Base-by-base conservation (phyloP, 35 echinoderm and acorn worm genomes). In the Patiria miniata region DNA sequence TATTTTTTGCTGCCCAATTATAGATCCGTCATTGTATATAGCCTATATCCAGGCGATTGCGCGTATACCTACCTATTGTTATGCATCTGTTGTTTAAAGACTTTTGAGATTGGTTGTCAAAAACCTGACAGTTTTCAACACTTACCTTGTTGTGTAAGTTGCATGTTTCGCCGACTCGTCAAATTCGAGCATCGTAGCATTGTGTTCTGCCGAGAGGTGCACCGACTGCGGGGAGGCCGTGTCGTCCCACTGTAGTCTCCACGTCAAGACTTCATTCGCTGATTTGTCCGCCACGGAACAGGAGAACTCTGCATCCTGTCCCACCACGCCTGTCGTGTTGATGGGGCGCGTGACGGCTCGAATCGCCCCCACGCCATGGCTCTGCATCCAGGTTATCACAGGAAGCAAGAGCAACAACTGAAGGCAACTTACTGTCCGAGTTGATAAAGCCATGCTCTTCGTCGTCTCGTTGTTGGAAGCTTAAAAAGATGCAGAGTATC, bases 141-240 rank as follows among this genome's bases (percentile, higher is more conserved):
- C 0, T 73, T 73, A 73, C 65, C 65, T 73, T 73, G 65, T 73
- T 34, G 65, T 73, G 65, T 73, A 73, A 2, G 65, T 34, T 14
- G 65, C 65, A 73, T 73, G 65, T 73, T 30, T 73, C 26, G 21
- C 21, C 26, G 19, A 22, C 10, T 30, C 34, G 65, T 73, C 34
- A 28, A 73, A 22, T 4, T 6, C 12, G 10, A 73, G 14, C 26
- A 14, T 32, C 29, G 65, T 73, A 5, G 65, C 29, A 34, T 73
- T 73, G 2, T 73, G 65, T 30, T 30, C 65, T 26, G 65, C 65
- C 29, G 26, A 12, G 14, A 73, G 2, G 34, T 73, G 65, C 9
- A 34, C 65, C 21, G 14, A 73, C 65, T 73, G 65, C 14, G 65
- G 65, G 34, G 34, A 73, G 26, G 3, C 34, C 0, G 65, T 73